Base-by-base conservation (phyloP, 2,888 invertebrate genomes). In the Cerceris ruficornis region DNA sequence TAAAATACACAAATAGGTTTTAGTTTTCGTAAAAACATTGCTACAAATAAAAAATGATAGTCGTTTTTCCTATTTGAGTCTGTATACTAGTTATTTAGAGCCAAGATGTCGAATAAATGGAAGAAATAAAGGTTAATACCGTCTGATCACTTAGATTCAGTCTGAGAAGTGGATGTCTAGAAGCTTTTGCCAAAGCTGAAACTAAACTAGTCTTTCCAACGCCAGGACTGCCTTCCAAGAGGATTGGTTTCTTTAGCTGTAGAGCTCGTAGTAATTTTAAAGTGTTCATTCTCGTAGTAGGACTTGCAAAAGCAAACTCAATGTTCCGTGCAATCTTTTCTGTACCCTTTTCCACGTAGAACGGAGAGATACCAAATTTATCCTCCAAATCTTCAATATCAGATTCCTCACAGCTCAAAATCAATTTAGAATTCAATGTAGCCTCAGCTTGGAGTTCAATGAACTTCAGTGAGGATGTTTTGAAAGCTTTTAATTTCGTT, bases 101-200 rank as follows among this genome's bases (percentile, higher is more conserved):
- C 7, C 2, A 54, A 54, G 28, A 4, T 28, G 28, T 28, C 2
- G 1, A 54, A 54, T n/a, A 7, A 15, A 2, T 1, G 13, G 7
- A 2, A 59, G 5, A n/a, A 11, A 41, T 41, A 6, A 41, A 42
- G 8, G 8, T 43, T 93, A 94, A 93, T 93, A 97, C 97, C 50
- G 99, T 99, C 93, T 99, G 99, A 90, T 99, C 99, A 64, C 99
- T 99, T 61, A 99, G 94, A 94, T 99, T 99, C 75, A 99, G 98
- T 59, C 99, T 94, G 13, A 98, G 95, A 46, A 99, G 95, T 88
- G 95, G 94, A 91, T 98, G 95, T 1, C 98, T 97, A 2, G 98
- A 95, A 8, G 95, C 95, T 89, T 95, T 96, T 0, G 99, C 98
- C 54, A 99, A 93, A 41, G 98, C 98, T 68, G 96, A 95, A 1